phyloP scores from a whole-genome alignment of 2,888 invertebrate species.

The Eutolmus rufibarbis region DNA sequence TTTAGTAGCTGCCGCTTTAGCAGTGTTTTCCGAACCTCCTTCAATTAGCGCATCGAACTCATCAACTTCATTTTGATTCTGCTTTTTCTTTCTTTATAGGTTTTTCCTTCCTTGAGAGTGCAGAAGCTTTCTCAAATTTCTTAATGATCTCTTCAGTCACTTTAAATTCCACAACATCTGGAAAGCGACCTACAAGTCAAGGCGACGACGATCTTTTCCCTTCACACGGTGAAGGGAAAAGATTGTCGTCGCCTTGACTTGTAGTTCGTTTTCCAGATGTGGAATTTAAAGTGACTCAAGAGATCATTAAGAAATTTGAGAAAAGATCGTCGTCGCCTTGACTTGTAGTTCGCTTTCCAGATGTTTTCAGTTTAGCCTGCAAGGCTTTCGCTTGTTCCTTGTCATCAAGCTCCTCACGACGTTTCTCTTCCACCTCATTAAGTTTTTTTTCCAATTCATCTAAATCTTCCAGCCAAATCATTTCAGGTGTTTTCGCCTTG shows the following conservation, averaged over 20 bases:
- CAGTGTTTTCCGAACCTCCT: conserved; percentile 47
- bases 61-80: conserved; percentile 58
- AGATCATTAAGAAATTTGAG: too few relatives aligned
- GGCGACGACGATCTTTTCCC: too few relatives aligned
- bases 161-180: conserved; percentile 57
- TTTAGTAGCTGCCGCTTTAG: neutral
- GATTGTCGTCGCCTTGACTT: too few relatives aligned
- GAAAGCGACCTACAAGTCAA: too few relatives aligned
- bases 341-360: conserved; percentile 67
- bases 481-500: conserved; percentile 75
- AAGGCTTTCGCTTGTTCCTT: conserved; percentile 68
- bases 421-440: conserved; percentile 76
- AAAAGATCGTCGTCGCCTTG: conserved; percentile 52
- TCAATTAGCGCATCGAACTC: conserved; percentile 72
- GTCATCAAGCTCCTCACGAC: conserved; percentile 69
- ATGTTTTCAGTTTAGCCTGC: conserved; percentile 70
- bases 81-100: conserved; percentile 20
- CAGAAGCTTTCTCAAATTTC: conserved; percentile 53
- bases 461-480: conserved; percentile 90
- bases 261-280: too few relatives aligned
- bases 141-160: conserved; percentile 59
- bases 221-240: conserved; percentile 60
- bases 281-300: too few relatives aligned
- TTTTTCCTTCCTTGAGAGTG: conserved; percentile 49
- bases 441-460: conserved; percentile 75